Evolutionary conservation across 92 coral and sea anemone genomes (phyloP), one percentile per base, ranked within the genome.

Genomic region (Epizoanthus fatuus): DNA sequence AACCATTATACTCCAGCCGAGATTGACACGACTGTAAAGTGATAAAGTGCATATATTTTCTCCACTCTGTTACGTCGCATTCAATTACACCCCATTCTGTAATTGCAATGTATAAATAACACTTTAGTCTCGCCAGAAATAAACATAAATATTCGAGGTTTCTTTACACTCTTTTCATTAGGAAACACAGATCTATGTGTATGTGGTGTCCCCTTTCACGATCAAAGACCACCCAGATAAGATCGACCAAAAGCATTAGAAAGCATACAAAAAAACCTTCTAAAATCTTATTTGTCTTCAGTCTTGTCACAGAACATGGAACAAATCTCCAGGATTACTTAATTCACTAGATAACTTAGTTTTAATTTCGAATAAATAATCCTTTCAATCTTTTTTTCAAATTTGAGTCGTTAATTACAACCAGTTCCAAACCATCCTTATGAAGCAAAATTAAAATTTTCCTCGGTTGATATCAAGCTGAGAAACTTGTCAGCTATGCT

Each of bases 101-200:
- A 80, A 87, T 93, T 90, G 88, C 81, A 84, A 78, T 87, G 82
- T 84, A 72, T 87, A 93, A 93, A 91, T 84, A 87, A 74, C 94
- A 68, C 89, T 93, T 89, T 87, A 79, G 86, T 75, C 84, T 88
- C 25, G 85, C 74, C 81, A 91, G 86, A 66, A 49, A 51, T 74
- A 68, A 81, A 74, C 58, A 84, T 83, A 84, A 91, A 80, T 84
- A 87, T 67, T 83, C 37, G 58, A 70, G 78, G 49, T 44, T 86
- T 79, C 81, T 92, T 90, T 86, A 57, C 90, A 81, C 79, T 81
- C 81, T 53, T 22, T 75, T 86, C 78, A 80, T 90, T 90, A 80
- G 52, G 47, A 76, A 39, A 73, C 84, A 68, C 4, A 3, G 25
- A 44, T 77, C 55, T 64, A 14, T 15, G 13, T 40, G 49, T 16